Percentiles rank a stretch among this genome's conserved stretches.
Evolutionary conservation across 2,797 vertebrate genomes (phyloP).

Genomic region (Champsocephalus gunnari): DNA sequence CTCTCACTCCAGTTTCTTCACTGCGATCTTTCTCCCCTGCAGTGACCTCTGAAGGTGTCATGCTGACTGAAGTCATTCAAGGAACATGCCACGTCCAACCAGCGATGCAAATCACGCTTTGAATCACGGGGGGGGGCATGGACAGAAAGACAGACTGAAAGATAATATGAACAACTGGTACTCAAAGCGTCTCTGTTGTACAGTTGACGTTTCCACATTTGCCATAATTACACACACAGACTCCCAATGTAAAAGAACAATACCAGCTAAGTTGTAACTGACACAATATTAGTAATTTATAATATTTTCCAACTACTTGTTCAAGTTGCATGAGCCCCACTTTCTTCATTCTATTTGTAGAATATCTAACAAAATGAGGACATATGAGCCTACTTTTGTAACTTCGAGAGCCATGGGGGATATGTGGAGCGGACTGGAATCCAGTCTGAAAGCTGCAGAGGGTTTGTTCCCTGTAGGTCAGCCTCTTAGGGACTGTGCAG

Average conservation of each 20-base stretch:
- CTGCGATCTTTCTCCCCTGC: constrained; percentile 29
- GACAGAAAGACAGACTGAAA: no score
- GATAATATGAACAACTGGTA: no score
- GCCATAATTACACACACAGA: no score
- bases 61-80: constrained; percentile 32
- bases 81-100: background rate
- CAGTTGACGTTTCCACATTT: no score
- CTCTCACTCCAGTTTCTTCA: constrained; percentile 26
- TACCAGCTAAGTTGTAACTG: no score
- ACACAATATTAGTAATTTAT: no score
- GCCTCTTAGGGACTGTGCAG: constrained; percentile 23
- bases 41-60: constrained; percentile 33
- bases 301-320: background rate
- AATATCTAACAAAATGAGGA: constrained; percentile 10
- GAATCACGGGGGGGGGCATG: no score
- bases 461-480: constrained; percentile 27
- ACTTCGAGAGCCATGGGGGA: background rate
- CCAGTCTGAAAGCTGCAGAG: constrained; percentile 28
- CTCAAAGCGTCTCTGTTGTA: no score
- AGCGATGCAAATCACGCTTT: background rate
- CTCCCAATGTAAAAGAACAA: no score
- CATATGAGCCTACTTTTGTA: background rate
- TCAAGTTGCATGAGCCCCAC: background rate
- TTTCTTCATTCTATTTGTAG: background rate
- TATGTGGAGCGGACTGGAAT: background rate